phyloP scores from a whole-genome alignment of 1,140 invertebrate species.

The Drosophila nannoptera region DNA sequence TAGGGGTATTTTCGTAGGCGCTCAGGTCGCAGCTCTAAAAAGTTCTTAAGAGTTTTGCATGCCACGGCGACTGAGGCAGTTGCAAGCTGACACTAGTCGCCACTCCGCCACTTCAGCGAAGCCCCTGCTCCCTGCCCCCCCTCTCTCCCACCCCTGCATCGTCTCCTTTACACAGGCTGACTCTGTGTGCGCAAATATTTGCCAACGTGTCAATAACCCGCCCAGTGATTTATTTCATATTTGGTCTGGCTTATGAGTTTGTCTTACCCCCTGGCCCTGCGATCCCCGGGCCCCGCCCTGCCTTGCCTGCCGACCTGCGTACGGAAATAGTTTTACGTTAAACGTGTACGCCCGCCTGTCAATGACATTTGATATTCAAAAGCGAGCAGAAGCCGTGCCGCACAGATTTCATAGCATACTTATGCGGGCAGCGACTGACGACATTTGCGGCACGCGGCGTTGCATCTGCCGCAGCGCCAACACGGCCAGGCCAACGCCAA shows the following conservation, averaged over 20 bases:
- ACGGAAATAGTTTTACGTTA: constrained; percentile 62
- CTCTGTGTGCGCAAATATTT: constrained; percentile 62
- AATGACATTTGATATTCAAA: constrained; percentile 73
- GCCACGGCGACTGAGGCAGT: constrained; percentile 38
- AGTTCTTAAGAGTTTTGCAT: constrained; percentile 70
- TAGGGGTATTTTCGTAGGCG: constrained; percentile 1
- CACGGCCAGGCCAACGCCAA: no score
- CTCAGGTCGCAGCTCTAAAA: constrained; percentile 30
- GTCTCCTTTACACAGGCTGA: background rate
- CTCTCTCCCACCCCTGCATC: background rate
- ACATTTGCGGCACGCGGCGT: constrained; percentile 10
- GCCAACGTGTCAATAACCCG: constrained; percentile 76
- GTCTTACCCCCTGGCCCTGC: background rate
- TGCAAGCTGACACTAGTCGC: constrained; percentile 40
- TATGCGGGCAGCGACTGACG: constrained; percentile 53
- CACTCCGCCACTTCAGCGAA: background rate
- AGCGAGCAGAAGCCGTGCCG: background rate
- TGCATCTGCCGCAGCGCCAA: constrained; percentile 21
- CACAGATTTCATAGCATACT: constrained; percentile 63
- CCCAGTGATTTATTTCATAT: constrained; percentile 76
- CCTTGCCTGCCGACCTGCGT: no score
- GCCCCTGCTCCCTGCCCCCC: background rate
- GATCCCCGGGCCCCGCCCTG: no score
- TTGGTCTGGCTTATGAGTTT: constrained; percentile 54
- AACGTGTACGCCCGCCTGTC: constrained; percentile 47